Conservation (phyloP, 2,888 invertebrate species). For the Eristalinus sepulchralis region DNA sequence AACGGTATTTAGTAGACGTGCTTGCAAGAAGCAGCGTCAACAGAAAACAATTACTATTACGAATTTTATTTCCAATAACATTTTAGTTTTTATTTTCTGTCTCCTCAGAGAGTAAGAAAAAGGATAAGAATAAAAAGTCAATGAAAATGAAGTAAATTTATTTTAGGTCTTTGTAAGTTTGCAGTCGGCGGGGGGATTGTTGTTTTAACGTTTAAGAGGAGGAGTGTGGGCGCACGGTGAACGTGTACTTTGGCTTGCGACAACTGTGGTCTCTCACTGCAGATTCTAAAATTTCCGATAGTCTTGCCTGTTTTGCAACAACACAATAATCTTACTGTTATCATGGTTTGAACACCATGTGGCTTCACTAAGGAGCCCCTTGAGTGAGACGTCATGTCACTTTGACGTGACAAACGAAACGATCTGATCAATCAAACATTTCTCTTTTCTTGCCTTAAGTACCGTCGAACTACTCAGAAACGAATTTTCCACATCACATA, state of each 20-base stretch:
- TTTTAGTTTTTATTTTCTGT: slow-evolving; percentile 10
- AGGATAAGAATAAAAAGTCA: not conserved
- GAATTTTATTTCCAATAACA: slow-evolving; percentile 41
- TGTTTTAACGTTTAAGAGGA: not conserved
- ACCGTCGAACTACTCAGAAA: not conserved
- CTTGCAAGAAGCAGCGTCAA: slow-evolving; percentile 18
- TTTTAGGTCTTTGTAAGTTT: not conserved
- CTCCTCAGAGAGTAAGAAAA: not conserved
- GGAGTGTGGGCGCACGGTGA: not conserved
- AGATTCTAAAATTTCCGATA: not conserved
- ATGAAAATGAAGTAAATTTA: slow-evolving; percentile 1
- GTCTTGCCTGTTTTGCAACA: not conserved
- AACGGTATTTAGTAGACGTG: slow-evolving; percentile 65
- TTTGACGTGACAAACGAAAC: too few relatives aligned
- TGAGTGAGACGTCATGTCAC: too few relatives aligned
- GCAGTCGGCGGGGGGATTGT: not conserved
- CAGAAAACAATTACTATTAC: slow-evolving; percentile 39
- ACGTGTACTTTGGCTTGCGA: not conserved
- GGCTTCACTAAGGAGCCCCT: too few relatives aligned
- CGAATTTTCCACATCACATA: not conserved
- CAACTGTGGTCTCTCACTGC: not conserved
- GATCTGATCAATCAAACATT: too few relatives aligned
- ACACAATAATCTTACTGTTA: too few relatives aligned
- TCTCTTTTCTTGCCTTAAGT: not conserved
- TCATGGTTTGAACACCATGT: too few relatives aligned